Conservation (phyloP, 2,113 vertebrate genomes). For the Rhineura floridana region DNA sequence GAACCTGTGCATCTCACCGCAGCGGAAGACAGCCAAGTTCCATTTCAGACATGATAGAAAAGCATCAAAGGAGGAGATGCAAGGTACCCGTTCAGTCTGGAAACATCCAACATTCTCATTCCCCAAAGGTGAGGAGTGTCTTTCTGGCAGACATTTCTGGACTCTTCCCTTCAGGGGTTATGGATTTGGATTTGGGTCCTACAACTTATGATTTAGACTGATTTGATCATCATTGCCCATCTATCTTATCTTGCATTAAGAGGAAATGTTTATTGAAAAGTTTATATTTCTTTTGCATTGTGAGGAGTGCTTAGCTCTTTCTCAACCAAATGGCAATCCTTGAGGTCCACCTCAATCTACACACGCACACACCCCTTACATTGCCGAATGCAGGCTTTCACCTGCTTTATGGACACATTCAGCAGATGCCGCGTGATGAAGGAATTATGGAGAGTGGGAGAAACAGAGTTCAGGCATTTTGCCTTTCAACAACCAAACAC, state of each 20-base stretch:
- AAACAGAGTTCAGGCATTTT: too few relatives aligned
- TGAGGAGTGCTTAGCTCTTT: neutral
- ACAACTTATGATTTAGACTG: neutral
- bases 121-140: neutral
- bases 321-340: too few relatives aligned
- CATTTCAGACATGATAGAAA: neutral
- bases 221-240: neutral
- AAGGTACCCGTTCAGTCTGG: neutral
- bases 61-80: neutral
- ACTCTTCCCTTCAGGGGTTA: neutral
- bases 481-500: too few relatives aligned
- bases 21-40: neutral
- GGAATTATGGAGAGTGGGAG: too few relatives aligned
- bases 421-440: too few relatives aligned
- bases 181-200: neutral
- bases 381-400: too few relatives aligned
- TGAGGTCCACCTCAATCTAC: too few relatives aligned
- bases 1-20: neutral
- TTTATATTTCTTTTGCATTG: neutral
- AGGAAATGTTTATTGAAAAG: neutral
- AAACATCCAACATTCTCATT: neutral
- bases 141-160: neutral
- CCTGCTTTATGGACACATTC: too few relatives aligned
- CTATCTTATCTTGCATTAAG: neutral
- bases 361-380: too few relatives aligned